phyloP scores from a whole-genome alignment of 2,888 invertebrate species.

The Andrena chrysosceles region DNA sequence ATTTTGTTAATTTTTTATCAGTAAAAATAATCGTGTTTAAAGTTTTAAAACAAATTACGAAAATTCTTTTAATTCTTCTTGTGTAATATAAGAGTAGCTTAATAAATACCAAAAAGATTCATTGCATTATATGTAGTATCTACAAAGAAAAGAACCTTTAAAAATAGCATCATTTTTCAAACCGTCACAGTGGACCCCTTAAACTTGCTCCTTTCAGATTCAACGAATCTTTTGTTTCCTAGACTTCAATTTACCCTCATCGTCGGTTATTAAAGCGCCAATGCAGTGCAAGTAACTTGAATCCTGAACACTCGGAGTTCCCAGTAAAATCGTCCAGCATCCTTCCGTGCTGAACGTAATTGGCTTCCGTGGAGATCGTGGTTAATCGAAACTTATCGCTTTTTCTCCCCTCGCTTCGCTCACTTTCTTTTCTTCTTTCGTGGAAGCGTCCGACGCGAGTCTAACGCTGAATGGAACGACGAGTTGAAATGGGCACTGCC shows the following conservation, averaged over 20 bases:
- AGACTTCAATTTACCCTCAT: background rate
- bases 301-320: conserved; percentile 1
- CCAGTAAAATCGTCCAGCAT: conserved; percentile 47
- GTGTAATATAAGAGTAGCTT: too few species aligned
- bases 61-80: too few species aligned
- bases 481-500: background rate
- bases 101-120: too few species aligned
- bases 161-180: too few species aligned
- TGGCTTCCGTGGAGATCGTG: conserved; percentile 44
- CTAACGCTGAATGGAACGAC: background rate
- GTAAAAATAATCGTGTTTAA: too few species aligned
- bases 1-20: too few species aligned
- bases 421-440: background rate
- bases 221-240: too few species aligned
- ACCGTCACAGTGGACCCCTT: too few species aligned
- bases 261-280: background rate
- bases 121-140: too few species aligned
- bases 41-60: too few species aligned
- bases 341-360: conserved; percentile 49
- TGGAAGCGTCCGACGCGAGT: background rate
- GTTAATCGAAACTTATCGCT: conserved; percentile 46
- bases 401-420: background rate
- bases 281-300: conserved; percentile 22
- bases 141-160: too few species aligned
- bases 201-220: too few species aligned